Base-by-base conservation (phyloP, 1,140 invertebrate species). In the Drosophila athabasca region DNA sequence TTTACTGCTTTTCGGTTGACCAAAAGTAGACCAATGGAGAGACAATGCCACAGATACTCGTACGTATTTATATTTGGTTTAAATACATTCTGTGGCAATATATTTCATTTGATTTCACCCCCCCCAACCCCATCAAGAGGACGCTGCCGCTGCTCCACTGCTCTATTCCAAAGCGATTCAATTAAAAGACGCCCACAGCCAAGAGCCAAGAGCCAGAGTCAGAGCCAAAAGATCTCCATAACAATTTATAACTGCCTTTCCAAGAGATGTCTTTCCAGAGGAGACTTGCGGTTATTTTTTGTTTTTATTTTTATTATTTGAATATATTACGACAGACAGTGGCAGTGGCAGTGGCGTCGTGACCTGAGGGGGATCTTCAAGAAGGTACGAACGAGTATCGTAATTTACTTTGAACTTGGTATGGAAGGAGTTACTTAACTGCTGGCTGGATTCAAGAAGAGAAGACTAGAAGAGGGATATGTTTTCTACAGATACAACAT, bases 181-280 rank as follows among this genome's bases (percentile, higher is more conserved):
- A 85, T 85, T 85, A 82, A 72, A 85, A 82, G 57, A 82, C 82
- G 83, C 82, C 82, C 82, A 85, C 82, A 62, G 66, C 44, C 7
- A 22, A 54, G 13, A 29, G 58, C n/a, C n/a, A 26, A 60, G 53
- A 54, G 45, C 58, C n/a, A 7, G n/a, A n/a, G n/a, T n/a, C n/a
- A 61, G 53, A 54, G 45, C 58, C 8, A 39, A 39, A 39, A 39
- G 60, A 85, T 87, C 80, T 71, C 62, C 82, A 88, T 85, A 87
- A 79, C 82, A 85, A 87, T 85, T 85, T 85, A 85, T 88, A 85
- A 88, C 83, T 82, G 83, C 65, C 83, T 58, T 50, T 39, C 61
- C 57, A 58, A 76, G 65, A 75, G 65, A 78, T 67, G 74, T 62
- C 70, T 85, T 65, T 4, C 35, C 5, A 5, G 29, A 1, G 70